Evolutionary conservation across 1,140 invertebrate genomes (phyloP), one percentile per base, ranked within the genome.

Genomic region (Periplaneta americana): DNA sequence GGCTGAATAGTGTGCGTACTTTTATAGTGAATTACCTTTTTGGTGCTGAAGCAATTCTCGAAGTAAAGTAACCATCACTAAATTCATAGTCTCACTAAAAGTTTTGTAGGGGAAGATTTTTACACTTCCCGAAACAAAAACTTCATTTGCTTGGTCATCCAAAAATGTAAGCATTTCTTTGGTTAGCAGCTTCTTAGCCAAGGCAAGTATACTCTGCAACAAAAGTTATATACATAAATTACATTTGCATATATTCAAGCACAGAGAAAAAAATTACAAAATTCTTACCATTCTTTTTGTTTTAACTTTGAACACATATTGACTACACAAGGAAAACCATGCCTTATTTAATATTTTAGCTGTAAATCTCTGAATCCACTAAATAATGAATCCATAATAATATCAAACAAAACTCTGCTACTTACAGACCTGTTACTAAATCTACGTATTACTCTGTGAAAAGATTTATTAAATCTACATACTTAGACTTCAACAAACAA

Each of bases 21-120:
- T n/a, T n/a, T n/a, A n/a, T n/a, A n/a, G n/a, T 35, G 48, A 75
- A 79, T 84, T 86, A 92, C 91, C 91, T 84, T 93, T 94, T 85
- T 98, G 96, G 86, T 95, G 93, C 85, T 98, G 95, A 34, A 99
- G 88, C 39, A 99, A 88, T 88, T 99, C 98, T 82, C 97, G 90
- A 57, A 99, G 88, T 78, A 99, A 88, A 0, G 97, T 97, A 3
- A 99, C 96, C 91, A 98, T 93, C 0, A 98, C 97, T 66, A 99
- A 89, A 88, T 97, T 98, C 74, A 99, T 90, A 0, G 96, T 97
- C 89, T 99, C 98, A 83, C 96, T 98, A 86, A 98, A 97, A 4
- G 95, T 96, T 85, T 95, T 94, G 87, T 98, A 98, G 5, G 95
- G 95, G 85, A 96, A 97, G 80, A 94, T 92, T 87, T 93, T 90